Evolutionary conservation across 2,797 vertebrate species (phyloP).

Genomic region (Ptychadena robeensis): DNA sequence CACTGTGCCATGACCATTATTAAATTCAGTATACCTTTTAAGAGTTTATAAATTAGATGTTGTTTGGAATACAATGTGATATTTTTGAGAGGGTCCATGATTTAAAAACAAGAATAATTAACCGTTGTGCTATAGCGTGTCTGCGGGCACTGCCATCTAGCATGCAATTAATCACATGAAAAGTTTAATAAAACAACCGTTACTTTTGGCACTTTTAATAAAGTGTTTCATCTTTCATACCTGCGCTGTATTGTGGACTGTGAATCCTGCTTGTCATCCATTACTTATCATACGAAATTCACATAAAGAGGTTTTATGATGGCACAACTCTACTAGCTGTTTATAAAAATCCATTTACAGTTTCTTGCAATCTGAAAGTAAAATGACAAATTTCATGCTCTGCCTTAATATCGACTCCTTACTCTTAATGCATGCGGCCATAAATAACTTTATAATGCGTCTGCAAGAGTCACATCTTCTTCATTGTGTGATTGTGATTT

Average conservation of each 20-base stretch:
- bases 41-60: not conserved
- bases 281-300: not conserved
- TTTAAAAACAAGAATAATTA: not conserved
- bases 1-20: not conserved
- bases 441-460: constrained; percentile 39
- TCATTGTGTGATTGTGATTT: constrained; percentile 27
- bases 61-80: not conserved
- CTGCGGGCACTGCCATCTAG: not conserved
- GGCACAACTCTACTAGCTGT: not conserved
- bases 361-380: not conserved
- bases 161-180: not conserved
- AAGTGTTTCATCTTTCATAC: not conserved
- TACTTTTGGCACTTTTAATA: not conserved
- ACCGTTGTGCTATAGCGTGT: not conserved
- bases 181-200: not conserved
- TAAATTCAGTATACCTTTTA: not conserved
- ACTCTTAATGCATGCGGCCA: not conserved
- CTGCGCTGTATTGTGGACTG: not conserved
- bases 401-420: constrained; percentile 29
- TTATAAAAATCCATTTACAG: constrained; percentile 32
- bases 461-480: constrained; percentile 11
- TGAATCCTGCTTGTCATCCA: not conserved
- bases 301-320: constrained; percentile 3
- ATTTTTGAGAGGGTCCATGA: not conserved
- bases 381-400: constrained; percentile 19